Evolutionary conservation across 2,113 vertebrate genomes (phyloP).

Genomic region (Chitala chitala): DNA sequence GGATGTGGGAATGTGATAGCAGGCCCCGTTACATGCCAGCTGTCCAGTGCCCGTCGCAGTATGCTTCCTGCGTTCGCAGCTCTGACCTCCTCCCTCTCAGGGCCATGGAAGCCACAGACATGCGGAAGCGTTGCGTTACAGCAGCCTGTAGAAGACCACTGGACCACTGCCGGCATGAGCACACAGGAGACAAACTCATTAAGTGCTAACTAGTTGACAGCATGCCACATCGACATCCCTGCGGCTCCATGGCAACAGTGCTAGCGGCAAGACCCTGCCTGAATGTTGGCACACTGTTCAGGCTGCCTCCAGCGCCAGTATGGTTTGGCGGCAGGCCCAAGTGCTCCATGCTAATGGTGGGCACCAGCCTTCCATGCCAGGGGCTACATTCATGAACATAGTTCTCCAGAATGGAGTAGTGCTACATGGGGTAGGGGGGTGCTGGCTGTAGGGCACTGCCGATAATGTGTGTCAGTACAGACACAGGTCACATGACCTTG

Average conservation of each 20-base stretch:
- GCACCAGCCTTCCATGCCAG: background rate
- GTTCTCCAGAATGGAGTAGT: too few relatives aligned
- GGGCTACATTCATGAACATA: too few relatives aligned
- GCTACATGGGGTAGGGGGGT: background rate
- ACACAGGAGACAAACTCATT: conserved; percentile 56
- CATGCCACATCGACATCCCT: conserved; percentile 82
- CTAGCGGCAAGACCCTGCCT: conserved; percentile 80
- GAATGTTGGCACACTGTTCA: conserved; percentile 78
- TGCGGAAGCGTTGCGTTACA: background rate
- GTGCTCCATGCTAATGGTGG: conserved; percentile 83
- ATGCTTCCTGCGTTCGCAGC: too few relatives aligned
- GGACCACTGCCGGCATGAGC: background rate
- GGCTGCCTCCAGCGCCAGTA: conserved; percentile 51
- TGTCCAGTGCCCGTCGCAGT: too few relatives aligned
- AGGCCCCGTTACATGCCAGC: too few relatives aligned
- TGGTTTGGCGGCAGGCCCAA: conserved; percentile 89
- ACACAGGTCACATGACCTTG: background rate
- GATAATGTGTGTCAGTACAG: background rate
- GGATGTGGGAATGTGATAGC: too few relatives aligned
- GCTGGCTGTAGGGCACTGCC: background rate
- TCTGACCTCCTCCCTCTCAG: background rate
- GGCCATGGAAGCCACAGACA: background rate
- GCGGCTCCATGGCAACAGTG: conserved; percentile 75
- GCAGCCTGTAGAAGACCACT: background rate
- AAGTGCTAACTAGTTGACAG: conserved; percentile 82